These are phyloP conservation scores for Hypercompe scribonia DNA, from an alignment of 2,888 invertebrate genomes.

Conservation along the genomic window DNA sequence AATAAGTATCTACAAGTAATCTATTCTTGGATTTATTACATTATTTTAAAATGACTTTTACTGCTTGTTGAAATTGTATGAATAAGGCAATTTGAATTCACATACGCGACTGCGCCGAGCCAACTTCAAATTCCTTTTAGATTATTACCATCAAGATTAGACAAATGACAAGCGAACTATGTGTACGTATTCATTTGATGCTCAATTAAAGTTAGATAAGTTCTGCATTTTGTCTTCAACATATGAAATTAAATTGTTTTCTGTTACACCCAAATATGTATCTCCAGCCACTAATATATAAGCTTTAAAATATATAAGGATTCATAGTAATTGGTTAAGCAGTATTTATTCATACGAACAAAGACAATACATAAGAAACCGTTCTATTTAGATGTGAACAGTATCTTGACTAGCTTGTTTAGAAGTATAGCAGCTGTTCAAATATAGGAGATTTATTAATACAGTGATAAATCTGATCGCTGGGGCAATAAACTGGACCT, in stretches of 20 bases:
- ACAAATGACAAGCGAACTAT: constrained; percentile 8
- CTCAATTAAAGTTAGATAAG: background rate
- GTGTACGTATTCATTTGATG: background rate
- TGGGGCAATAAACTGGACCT: background rate
- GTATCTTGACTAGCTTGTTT: too few species aligned
- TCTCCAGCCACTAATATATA: background rate
- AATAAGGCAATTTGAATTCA: constrained; percentile 51
- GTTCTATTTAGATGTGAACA: too few species aligned
- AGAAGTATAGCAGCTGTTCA: too few species aligned
- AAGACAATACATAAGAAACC: too few species aligned
- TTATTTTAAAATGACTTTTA: background rate
- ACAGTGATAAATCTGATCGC: background rate
- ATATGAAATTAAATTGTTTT: background rate
- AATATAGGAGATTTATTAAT: background rate
- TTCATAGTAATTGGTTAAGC: too few species aligned
- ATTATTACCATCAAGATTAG: constrained; percentile 13
- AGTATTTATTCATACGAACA: too few species aligned
- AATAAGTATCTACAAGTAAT: background rate
- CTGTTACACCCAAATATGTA: background rate
- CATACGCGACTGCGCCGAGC: constrained; percentile 22
- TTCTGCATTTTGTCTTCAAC: background rate
- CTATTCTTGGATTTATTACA: background rate
- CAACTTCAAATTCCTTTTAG: constrained; percentile 15
- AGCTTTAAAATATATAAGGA: background rate
- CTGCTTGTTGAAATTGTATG: constrained; percentile 5